phyloP scores from a whole-genome alignment of 92 coral and sea anemone genomes.

The Porites rus region DNA sequence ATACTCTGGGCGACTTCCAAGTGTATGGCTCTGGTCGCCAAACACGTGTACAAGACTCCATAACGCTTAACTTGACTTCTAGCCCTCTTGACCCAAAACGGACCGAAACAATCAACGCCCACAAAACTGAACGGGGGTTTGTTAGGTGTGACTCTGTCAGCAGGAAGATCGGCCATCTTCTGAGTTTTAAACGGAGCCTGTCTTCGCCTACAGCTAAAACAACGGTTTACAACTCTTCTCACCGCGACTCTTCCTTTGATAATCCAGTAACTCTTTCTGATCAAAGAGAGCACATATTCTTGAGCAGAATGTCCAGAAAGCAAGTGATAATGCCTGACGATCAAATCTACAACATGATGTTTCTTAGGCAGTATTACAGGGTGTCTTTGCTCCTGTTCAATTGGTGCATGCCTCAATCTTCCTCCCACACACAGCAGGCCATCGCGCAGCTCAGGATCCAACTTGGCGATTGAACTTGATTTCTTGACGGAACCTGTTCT shows the following conservation, averaged over 20 bases:
- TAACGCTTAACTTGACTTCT: conserved; percentile 43
- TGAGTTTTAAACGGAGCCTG: conserved; percentile 21
- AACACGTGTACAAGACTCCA: conserved; percentile 14
- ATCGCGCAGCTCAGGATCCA: no score
- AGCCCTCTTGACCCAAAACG: conserved; percentile 23
- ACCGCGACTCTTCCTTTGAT: conserved; percentile 25
- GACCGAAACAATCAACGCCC: conserved; percentile 46
- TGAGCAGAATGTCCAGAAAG: conserved; percentile 47
- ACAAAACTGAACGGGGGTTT: conserved; percentile 28
- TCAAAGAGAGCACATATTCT: conserved; percentile 42
- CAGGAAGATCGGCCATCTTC: conserved; percentile 29
- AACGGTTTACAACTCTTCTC: neutral
- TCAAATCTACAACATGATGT: conserved; percentile 41
- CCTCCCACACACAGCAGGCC: no score
- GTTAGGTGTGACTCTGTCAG: conserved; percentile 13
- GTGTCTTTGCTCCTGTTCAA: no score
- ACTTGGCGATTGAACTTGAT: no score
- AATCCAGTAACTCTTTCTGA: conserved; percentile 31
- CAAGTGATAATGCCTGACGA: conserved; percentile 40
- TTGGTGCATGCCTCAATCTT: no score
- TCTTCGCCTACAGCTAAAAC: conserved; percentile 28
- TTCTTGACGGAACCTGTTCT: no score
- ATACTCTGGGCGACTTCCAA: no score
- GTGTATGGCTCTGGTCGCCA: conserved; percentile 24
- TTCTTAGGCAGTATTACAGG: conserved; percentile 32